Evolutionary conservation across 2,888 invertebrate genomes (phyloP), one percentile per base, ranked within the genome.

Genomic region (Selenia dentaria): DNA sequence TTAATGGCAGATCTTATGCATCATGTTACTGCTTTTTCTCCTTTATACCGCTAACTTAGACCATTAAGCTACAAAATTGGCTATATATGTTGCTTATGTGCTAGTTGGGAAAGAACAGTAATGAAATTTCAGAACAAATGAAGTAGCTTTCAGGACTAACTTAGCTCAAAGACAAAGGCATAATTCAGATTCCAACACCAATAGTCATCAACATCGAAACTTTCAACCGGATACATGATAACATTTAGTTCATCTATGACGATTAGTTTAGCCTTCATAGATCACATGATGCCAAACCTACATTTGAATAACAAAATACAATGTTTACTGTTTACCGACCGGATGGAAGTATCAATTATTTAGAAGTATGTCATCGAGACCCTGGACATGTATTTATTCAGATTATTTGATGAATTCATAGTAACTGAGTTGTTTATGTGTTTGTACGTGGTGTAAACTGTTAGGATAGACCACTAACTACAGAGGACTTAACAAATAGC

Each of bases 281-380:
- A 62, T 64, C 61, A 60, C 56, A 60, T 61, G 60, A 62, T 60
- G 46, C 53, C 57, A 50, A 60, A 62, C 59, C 50, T 58, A 60
- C 57, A 67, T 67, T 64, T 65, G 62, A 67, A 71, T 72, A 66
- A 56, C 64, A 62, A 67, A 70, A 62, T 61, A 63, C 41, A 62
- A 53, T 67, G 57, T 67, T 67, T 64, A 69, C 58, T 67, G 56
- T 67, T 67, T 64, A 69, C 59, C 58, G 53, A 51, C 50, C 44
- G 51, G 53, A 44, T 61, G 54, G 24, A 37, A 37, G 32, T 33
- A 48, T 42, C 57, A 64, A 64, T 67, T 65, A 68, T 52, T 47
- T 51, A 27, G 20, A 41, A 40, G 48, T 51, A 52, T 55, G 50
- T 52, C 57, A 59, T 60, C 49, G 52, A 57, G 63, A 59, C 57